Conservation (phyloP, 2,113 vertebrate species). For the Chelonoidis abingdonii region DNA sequence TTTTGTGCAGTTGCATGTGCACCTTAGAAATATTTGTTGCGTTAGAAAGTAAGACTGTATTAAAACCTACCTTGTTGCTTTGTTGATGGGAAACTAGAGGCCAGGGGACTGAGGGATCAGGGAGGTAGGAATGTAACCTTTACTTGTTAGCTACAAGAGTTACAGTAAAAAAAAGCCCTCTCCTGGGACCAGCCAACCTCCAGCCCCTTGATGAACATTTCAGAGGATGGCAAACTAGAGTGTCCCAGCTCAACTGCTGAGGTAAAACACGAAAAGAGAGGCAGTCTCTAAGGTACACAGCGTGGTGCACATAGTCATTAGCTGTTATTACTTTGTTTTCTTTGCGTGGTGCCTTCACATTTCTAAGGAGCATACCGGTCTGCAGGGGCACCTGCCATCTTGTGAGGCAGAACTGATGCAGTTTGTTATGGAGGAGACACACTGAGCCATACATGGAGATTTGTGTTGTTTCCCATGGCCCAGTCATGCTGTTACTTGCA, state of each 20-base stretch:
- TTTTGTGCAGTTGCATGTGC: background rate
- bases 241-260: background rate
- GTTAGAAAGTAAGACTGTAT: background rate
- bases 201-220: background rate
- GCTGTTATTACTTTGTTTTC: background rate
- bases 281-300: background rate
- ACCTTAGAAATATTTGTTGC: background rate
- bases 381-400: background rate
- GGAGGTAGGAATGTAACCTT: background rate
- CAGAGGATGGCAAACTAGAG: background rate
- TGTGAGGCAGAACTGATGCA: background rate
- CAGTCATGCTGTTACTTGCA: background rate
- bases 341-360: background rate
- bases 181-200: background rate
- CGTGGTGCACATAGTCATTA: slow-evolving; percentile 1
- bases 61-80: background rate
- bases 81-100: background rate
- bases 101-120: background rate
- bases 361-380: accelerated
- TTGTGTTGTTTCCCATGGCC: background rate
- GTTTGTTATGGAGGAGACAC: background rate
- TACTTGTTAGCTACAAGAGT: background rate
- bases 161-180: background rate
- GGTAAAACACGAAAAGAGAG: slow-evolving; percentile 16
- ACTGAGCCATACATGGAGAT: background rate